These are phyloP conservation scores for Xiphias gladius DNA, from an alignment of 2,113 vertebrate genomes.

Conservation along the genomic window DNA sequence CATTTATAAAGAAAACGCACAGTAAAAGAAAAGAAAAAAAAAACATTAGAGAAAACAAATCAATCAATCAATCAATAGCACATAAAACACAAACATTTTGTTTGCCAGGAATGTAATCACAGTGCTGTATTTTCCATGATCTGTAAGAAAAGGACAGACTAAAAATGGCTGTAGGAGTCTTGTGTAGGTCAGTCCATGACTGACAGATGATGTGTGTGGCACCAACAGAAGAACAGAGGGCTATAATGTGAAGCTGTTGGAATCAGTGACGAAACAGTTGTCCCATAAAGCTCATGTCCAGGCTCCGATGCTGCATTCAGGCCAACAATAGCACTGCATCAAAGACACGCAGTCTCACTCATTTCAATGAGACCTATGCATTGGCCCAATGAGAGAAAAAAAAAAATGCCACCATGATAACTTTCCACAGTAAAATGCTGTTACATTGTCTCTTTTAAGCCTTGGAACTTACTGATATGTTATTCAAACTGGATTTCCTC, in stretches of 20 bases:
- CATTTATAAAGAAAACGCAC: slow-evolving; percentile 1
- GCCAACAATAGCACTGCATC: background rate
- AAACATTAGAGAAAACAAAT: background rate
- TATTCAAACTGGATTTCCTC: background rate
- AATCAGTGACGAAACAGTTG: slow-evolving; percentile 1
- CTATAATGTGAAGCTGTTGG: background rate
- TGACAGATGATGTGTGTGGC: slow-evolving; percentile 10
- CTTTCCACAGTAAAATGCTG: background rate
- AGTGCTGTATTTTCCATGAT: background rate
- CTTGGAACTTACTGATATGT: background rate
- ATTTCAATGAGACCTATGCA: background rate
- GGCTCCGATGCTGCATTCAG: slow-evolving; percentile 8
- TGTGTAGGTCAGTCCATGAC: background rate
- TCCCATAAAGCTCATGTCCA: background rate
- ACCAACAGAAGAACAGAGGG: background rate
- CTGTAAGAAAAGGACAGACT: slow-evolving; percentile 5
- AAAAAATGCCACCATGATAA: too few relatives aligned
- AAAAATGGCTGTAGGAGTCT: background rate
- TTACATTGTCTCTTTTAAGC: background rate
- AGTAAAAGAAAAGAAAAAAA: background rate
- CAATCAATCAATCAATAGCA: slow-evolving; percentile 4
- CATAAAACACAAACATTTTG: slow-evolving; percentile 6
- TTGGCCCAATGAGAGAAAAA: background rate
- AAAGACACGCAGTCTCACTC: slow-evolving; percentile 19
- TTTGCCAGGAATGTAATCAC: slow-evolving; percentile 9